Base-by-base conservation (phyloP, 2,113 vertebrate genomes). In the Mirounga angustirostris region DNA sequence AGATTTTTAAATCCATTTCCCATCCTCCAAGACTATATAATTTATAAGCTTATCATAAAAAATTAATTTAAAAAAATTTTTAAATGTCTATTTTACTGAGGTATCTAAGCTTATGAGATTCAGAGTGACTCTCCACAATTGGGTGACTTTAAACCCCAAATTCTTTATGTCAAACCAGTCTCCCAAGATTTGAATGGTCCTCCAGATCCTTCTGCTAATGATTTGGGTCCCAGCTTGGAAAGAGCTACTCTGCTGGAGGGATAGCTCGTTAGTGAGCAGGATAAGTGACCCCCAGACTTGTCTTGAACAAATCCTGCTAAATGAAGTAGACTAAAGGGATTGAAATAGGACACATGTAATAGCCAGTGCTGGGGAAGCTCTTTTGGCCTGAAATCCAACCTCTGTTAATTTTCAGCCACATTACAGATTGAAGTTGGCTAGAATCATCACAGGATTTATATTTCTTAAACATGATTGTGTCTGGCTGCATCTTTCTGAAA, bases 231-330 rank as follows among this genome's bases (percentile, higher is more conserved):
- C 28, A 67, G 83, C 15, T 80, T 40, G 7, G 63, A 40, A 87
- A 46, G 43, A 85, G 50, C 54, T 67, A 69, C n/a, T 78, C 26
- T 94, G 84, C 21, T 74, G 89, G 43, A 94, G 28, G 50, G 18
- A 88, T 63, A 93, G 84, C 69, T 84, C 78, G 58, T 93, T 90
- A 86, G 46, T 33, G 50, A 84, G 15, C 59, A 86, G 21, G 46
- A 92, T 83, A 80, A 93, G 84, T 92, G 74, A 95, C n/a, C 50
- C 22, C 56, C 56, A 73, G 54, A 87, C 67, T 78, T 52, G 26
- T 50, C 89, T 94, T 90, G 40, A 74, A 43, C 54, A 95, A 90
- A 94, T 56, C 59, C 84, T 90, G 88, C 67, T 73, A 74, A 81
- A 81, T 43, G 82, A 78, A 81, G 52, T 67, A 10, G 46, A 91